A percentile compares a stretch with the other conserved stretches of the same genome.
phyloP scores from a whole-genome alignment of 53 echinoderm and acorn worm genomes.

The Apostichopus leukothele region DNA sequence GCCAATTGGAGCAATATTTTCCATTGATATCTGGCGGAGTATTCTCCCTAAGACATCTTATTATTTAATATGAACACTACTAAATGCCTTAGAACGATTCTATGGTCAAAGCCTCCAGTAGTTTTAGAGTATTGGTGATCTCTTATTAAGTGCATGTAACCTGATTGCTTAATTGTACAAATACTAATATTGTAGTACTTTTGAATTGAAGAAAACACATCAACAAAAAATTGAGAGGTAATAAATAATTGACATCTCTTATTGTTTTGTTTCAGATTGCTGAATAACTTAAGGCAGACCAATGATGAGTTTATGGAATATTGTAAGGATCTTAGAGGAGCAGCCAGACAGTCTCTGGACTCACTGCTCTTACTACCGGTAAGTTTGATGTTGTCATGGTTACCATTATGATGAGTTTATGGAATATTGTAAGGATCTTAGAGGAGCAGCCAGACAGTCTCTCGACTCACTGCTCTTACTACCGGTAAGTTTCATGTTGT shows the following conservation, averaged over 20 bases:
- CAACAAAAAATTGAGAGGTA: not conserved
- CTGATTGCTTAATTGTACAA: no score
- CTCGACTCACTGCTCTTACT: conserved; percentile 80
- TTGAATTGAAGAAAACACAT: not conserved
- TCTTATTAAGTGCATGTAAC: no score
- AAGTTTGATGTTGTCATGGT: conserved; percentile 42
- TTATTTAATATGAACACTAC: no score
- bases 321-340: conserved; percentile 73
- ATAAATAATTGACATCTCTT: not conserved
- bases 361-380: conserved; percentile 83
- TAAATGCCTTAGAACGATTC: no score
- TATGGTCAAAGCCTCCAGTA: no score
- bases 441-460: conserved; percentile 81
- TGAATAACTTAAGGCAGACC: conserved; percentile 66
- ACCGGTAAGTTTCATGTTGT: conserved; percentile 62
- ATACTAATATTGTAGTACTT: not conserved
- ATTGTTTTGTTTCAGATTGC: conserved; percentile 44
- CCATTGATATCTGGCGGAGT: no score
- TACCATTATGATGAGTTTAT: conserved; percentile 55
- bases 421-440: conserved; percentile 67
- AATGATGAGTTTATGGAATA: conserved; percentile 73
- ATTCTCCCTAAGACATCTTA: no score
- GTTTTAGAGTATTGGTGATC: no score
- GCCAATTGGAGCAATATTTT: no score
- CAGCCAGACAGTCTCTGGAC: conserved; percentile 83